Evolutionary conservation across 2,113 vertebrate genomes (phyloP).

Genomic region (Catharus fuscescens): DNA sequence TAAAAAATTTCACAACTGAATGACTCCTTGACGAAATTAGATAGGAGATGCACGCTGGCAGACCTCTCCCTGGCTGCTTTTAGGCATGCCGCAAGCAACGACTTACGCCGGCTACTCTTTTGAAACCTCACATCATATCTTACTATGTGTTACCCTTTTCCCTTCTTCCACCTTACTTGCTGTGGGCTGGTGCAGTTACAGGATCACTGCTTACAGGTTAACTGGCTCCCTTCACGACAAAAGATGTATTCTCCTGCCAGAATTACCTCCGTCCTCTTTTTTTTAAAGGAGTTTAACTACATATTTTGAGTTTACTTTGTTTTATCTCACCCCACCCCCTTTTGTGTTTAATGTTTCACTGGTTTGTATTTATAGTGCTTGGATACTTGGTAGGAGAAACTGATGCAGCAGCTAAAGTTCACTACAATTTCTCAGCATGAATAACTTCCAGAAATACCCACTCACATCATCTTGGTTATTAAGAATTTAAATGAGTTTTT

Average conservation of each 20-base stretch:
- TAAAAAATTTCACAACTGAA: conserved; percentile 36
- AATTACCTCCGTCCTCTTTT: fast-evolving
- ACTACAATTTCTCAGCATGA: neutral
- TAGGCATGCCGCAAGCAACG: conserved; percentile 6
- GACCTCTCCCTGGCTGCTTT: neutral
- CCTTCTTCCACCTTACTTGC: neutral
- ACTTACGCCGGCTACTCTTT: conserved; percentile 30
- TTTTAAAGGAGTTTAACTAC: neutral
- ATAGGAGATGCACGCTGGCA: neutral
- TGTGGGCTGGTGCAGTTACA: neutral
- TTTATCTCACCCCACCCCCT: neutral
- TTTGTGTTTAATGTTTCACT: neutral
- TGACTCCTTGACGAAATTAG: conserved; percentile 28
- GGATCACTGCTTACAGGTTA: neutral
- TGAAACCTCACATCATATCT: conserved; percentile 27
- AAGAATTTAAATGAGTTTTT: conserved; percentile 33
- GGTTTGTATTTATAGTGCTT: conserved; percentile 46
- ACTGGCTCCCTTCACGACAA: neutral
- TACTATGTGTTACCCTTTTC: neutral
- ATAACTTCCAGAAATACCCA: conserved; percentile 20
- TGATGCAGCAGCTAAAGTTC: conserved; percentile 30
- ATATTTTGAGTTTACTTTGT: neutral
- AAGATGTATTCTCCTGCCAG: neutral
- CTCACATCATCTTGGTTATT: conserved; percentile 37
- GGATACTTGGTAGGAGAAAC: conserved; percentile 35